These are phyloP conservation scores for Trachythela sp. DNA, from an alignment of 64 coral and sea anemone species.

Conservation along the genomic window DNA sequence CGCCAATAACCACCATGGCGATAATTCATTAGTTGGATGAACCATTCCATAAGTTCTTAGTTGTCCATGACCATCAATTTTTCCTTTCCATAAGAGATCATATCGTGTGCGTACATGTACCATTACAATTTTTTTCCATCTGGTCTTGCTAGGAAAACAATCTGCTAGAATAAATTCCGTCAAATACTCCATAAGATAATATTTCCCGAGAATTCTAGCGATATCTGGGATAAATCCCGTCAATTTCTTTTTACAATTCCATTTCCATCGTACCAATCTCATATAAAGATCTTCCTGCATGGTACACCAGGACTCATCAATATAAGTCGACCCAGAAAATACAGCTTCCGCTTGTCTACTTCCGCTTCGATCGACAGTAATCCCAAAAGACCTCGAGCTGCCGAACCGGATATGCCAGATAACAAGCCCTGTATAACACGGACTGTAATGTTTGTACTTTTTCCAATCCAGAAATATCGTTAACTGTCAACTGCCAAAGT, in stretches of 20 bases:
- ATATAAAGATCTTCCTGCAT: background rate
- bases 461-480: too few relatives aligned
- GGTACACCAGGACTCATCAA: too few relatives aligned
- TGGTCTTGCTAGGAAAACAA: background rate
- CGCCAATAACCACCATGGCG: background rate
- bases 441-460: too few relatives aligned
- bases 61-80: background rate
- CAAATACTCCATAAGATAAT: background rate
- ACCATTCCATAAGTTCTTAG: background rate
- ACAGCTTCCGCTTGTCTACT: too few relatives aligned
- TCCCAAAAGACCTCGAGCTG: too few relatives aligned
- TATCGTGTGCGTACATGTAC: background rate
- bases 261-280: background rate
- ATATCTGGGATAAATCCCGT: background rate
- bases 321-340: too few relatives aligned
- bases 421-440: too few relatives aligned
- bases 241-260: background rate
- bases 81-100: background rate
- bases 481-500: too few relatives aligned
- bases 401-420: too few relatives aligned
- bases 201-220: background rate
- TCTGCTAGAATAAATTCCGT: background rate
- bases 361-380: too few relatives aligned
- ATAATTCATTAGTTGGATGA: background rate
- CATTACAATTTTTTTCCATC: background rate